Conservation (phyloP, 1,140 invertebrate genomes). For the Brachionus calyciflorus region DNA sequence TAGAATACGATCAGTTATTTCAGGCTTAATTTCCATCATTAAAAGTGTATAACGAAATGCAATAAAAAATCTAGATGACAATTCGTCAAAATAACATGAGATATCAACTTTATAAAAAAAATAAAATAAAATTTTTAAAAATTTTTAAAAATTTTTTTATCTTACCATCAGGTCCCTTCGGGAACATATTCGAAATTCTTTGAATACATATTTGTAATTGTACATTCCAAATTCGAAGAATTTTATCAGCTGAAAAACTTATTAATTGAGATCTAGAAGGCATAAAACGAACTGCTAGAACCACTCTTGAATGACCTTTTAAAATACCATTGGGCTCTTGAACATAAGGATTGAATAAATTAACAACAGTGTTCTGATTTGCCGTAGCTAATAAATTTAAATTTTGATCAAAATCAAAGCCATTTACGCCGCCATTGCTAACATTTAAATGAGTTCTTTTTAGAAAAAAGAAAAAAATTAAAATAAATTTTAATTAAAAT, state of each 20-base stretch:
- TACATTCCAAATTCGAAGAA: slow-evolving; percentile 60
- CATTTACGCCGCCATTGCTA: slow-evolving; percentile 27
- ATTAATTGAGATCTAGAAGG: slow-evolving; percentile 55
- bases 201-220: slow-evolving; percentile 53
- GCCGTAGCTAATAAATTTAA: slow-evolving; percentile 42
- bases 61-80: slow-evolving; percentile 53
- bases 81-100: slow-evolving; percentile 56
- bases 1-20: slow-evolving; percentile 55
- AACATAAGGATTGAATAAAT: slow-evolving; percentile 44
- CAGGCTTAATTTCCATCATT: slow-evolving; percentile 58
- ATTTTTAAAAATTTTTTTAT: neutral
- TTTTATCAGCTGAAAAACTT: slow-evolving; percentile 61
- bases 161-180: slow-evolving; percentile 59
- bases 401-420: slow-evolving; percentile 38
- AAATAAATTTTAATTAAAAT: too few species aligned
- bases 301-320: slow-evolving; percentile 59
- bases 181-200: slow-evolving; percentile 55
- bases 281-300: slow-evolving; percentile 59
- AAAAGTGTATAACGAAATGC: slow-evolving; percentile 58
- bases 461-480: neutral
- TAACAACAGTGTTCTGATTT: slow-evolving; percentile 43
- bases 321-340: slow-evolving; percentile 50
- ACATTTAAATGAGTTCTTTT: slow-evolving; percentile 38
- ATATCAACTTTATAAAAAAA: slow-evolving; percentile 50
- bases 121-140: neutral